Conservation (phyloP, 1,140 invertebrate species). For the Probaryconus sp. region DNA sequence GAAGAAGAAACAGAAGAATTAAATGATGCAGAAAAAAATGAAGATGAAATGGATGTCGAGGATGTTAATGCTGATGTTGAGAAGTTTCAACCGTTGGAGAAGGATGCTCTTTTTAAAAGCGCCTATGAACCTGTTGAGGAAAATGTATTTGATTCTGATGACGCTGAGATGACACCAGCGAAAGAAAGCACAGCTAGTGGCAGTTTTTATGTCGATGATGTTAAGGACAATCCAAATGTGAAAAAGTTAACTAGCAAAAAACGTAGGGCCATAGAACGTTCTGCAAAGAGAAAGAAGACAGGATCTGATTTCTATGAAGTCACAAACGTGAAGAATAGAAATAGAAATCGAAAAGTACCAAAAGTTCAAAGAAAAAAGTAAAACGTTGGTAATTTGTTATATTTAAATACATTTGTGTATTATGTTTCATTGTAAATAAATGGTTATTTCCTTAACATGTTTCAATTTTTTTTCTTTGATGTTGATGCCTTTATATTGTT, state of each 20-base stretch:
- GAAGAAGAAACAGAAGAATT: slow-evolving; percentile 64
- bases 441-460: too few species aligned
- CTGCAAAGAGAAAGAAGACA: slow-evolving; percentile 89
- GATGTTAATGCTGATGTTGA: slow-evolving; percentile 54
- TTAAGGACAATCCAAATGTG: slow-evolving; percentile 68
- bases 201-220: slow-evolving; percentile 80
- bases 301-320: slow-evolving; percentile 96
- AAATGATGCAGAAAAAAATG: slow-evolving; percentile 16
- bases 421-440: too few species aligned
- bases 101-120: slow-evolving; percentile 72
- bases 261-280: slow-evolving; percentile 85
- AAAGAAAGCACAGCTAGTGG: slow-evolving; percentile 80
- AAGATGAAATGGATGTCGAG: slow-evolving; percentile 2
- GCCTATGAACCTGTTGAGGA: slow-evolving; percentile 71
- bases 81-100: slow-evolving; percentile 51
- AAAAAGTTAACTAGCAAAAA: slow-evolving; percentile 86
- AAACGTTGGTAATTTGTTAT: too few species aligned
- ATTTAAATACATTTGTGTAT: too few species aligned
- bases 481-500: too few species aligned
- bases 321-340: slow-evolving; percentile 94
- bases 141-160: slow-evolving; percentile 70
- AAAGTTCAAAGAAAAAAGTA: slow-evolving; percentile 65
- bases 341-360: slow-evolving; percentile 81
- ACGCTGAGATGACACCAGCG: slow-evolving; percentile 71
- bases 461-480: too few species aligned